Evolutionary conservation across 1,140 invertebrate species (phyloP).

Genomic region (Limonius californicus): DNA sequence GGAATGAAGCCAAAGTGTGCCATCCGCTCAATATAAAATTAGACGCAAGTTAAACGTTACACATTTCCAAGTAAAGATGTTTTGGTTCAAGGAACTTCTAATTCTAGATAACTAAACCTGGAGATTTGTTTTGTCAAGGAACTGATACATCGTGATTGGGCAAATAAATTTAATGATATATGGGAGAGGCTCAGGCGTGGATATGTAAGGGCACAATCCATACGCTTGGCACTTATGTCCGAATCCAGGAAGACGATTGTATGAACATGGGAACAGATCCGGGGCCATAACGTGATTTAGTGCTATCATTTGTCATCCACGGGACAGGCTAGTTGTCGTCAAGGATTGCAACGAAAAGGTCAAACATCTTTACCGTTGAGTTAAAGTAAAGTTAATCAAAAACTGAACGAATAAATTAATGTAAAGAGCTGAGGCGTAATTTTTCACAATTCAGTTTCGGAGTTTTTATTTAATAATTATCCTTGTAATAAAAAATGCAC

Average conservation of each 20-base stretch:
- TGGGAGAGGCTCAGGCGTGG: too few species aligned
- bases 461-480: conserved; percentile 17
- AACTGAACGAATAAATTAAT: background rate
- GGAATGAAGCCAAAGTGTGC: background rate
- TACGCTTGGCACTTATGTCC: background rate
- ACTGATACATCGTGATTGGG: background rate
- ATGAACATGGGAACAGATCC: conserved; percentile 16
- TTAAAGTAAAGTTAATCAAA: background rate
- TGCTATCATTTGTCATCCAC: conserved; percentile 20
- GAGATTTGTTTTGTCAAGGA: background rate
- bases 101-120: background rate
- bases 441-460: conserved; percentile 18
- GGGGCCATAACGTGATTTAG: conserved; percentile 23
- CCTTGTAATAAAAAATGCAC: conserved; percentile 12
- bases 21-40: background rate
- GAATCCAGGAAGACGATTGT: conserved; percentile 16
- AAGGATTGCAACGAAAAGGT: conserved; percentile 18
- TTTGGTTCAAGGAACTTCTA: too few species aligned
- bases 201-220: background rate
- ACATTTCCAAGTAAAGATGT: background rate
- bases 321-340: conserved; percentile 21
- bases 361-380: conserved; percentile 15
- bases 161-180: background rate
- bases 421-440: background rate
- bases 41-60: background rate